phyloP scores from a whole-genome alignment of 2,888 invertebrate genomes.

The Dicyrtomina minuta region DNA sequence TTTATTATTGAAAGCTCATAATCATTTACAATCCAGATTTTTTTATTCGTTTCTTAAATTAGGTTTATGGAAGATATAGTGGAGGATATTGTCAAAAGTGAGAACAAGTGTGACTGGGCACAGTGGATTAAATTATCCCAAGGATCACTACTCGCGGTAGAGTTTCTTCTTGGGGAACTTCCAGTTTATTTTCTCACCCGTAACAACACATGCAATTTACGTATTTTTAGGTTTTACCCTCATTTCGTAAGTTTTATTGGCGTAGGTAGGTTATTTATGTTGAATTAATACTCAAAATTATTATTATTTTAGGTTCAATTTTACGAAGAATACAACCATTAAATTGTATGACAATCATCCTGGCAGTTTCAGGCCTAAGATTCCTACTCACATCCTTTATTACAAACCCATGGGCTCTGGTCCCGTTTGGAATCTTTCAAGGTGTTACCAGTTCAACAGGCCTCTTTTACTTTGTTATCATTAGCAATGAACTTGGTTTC shows the following conservation, averaged over 20 bases:
- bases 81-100: background rate
- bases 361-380: background rate
- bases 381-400: background rate
- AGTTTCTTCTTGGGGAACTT: background rate
- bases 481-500: background rate
- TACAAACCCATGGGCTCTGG: background rate
- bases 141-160: background rate
- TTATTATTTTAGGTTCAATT: background rate
- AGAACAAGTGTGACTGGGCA: constrained; percentile 3
- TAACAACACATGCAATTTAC: too few species aligned
- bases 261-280: too few species aligned
- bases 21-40: background rate
- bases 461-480: background rate
- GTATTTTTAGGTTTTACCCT: background rate
- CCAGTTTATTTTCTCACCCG: too few species aligned
- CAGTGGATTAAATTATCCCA: constrained; percentile 9
- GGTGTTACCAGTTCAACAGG: background rate
- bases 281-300: background rate
- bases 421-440: constrained; percentile 4
- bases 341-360: background rate
- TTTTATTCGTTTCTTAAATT: background rate
- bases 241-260: background rate
- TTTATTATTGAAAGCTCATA: too few species aligned
- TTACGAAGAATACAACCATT: background rate
- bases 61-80: constrained; percentile 21